Percentiles rank a stretch among this genome's conserved stretches.
Conservation (phyloP, 1,140 invertebrate species). For the Nephila pilipes region DNA sequence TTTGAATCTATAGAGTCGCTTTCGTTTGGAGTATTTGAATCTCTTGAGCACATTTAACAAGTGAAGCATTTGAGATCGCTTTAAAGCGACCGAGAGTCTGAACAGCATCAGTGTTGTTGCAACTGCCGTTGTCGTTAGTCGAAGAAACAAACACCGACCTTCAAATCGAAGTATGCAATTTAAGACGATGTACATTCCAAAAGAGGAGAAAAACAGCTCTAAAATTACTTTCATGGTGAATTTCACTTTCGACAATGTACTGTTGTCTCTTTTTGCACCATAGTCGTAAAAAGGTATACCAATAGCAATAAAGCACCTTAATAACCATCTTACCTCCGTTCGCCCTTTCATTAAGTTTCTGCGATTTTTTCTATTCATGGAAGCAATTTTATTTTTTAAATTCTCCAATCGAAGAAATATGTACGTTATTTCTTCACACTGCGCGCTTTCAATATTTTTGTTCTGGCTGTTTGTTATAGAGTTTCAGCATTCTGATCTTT, state of each 20-base stretch:
- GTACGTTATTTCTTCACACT: no score
- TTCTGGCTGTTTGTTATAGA: no score
- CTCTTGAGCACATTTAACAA: not conserved
- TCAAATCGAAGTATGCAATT: not conserved
- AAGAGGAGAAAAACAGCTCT: not conserved
- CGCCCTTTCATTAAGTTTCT: not conserved
- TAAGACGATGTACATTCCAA: not conserved
- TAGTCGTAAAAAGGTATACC: slow-evolving; percentile 7
- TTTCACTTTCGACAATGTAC: not conserved
- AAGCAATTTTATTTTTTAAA: no score
- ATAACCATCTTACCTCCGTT: not conserved
- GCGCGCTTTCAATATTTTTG: no score
- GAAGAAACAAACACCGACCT: not conserved
- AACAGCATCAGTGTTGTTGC: not conserved
- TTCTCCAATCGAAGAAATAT: no score
- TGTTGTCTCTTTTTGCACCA: not conserved
- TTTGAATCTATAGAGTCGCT: not conserved
- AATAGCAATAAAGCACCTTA: not conserved
- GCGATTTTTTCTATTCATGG: not conserved
- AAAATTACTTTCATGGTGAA: not conserved
- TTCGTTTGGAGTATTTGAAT: not conserved
- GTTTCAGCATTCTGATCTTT: no score
- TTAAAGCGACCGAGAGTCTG: not conserved
- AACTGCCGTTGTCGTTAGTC: not conserved
- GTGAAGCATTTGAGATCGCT: not conserved